Conservation (phyloP, 2,888 invertebrate genomes). For the Sinhomidia bicolor region DNA sequence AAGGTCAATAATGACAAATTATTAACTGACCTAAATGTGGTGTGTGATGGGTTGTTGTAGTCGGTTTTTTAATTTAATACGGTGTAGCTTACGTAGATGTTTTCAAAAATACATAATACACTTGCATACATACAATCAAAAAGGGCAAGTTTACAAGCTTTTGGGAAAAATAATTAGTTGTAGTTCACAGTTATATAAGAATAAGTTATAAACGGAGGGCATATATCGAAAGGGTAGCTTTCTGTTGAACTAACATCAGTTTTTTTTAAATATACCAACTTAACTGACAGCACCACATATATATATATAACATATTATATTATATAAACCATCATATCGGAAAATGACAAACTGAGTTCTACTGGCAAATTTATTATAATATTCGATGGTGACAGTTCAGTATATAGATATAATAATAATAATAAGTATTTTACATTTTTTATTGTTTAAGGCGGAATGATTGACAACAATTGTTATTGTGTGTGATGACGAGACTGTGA, state of each 20-base stretch:
- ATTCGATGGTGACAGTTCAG: not conserved
- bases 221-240: not conserved
- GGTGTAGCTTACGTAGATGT: too few species aligned
- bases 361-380: not conserved
- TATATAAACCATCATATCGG: not conserved
- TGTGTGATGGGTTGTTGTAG: too few species aligned
- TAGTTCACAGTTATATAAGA: too few species aligned
- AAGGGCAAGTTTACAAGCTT: too few species aligned
- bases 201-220: not conserved
- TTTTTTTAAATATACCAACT: not conserved
- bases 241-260: not conserved
- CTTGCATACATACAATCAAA: too few species aligned
- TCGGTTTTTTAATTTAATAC: too few species aligned
- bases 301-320: not conserved
- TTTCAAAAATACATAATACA: too few species aligned
- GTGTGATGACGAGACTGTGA: slow-evolving; percentile 5
- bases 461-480: slow-evolving; percentile 39
- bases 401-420: not conserved
- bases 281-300: not conserved
- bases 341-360: not conserved
- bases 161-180: too few species aligned
- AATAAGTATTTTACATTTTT: not conserved
- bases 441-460: slow-evolving; percentile 41
- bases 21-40: too few species aligned
- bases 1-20: too few species aligned